These are phyloP conservation scores for Lophotis ruficrista DNA, from an alignment of 2,113 vertebrate species.

Conservation along the genomic window DNA sequence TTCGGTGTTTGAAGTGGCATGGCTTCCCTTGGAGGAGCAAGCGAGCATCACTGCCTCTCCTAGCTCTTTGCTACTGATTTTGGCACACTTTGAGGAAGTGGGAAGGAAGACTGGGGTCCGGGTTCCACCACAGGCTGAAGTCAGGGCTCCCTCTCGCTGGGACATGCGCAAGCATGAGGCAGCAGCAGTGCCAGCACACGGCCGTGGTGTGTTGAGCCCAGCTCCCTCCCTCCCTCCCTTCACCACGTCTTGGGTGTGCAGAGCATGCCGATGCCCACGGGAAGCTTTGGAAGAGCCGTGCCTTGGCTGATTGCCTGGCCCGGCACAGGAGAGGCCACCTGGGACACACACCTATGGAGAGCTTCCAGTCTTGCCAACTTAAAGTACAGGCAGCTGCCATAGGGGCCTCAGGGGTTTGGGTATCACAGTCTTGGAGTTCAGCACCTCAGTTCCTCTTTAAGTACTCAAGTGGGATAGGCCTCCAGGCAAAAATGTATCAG, in stretches of 20 bases:
- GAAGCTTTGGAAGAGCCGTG: neutral
- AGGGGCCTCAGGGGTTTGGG: conserved; percentile 31
- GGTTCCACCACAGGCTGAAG: neutral
- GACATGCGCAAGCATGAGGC: rapidly evolving
- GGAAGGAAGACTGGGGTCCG: neutral
- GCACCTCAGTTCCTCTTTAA: conserved; percentile 22
- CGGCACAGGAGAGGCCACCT: neutral
- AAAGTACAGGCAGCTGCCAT: conserved; percentile 14
- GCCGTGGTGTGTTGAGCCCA: rapidly evolving
- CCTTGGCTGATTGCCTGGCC: neutral
- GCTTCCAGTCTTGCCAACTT: neutral
- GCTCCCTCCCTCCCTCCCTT: neutral
- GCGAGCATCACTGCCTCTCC: rapidly evolving
- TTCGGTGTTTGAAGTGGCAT: neutral
- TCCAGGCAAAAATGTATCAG: conserved; percentile 41
- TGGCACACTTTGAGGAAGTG: neutral
- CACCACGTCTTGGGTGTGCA: rapidly evolving
- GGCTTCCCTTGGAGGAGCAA: neutral
- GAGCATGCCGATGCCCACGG: neutral
- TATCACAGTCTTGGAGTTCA: conserved; percentile 35
- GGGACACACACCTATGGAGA: neutral
- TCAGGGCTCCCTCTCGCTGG: neutral
- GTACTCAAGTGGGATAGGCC: neutral
- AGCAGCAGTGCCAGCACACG: neutral
- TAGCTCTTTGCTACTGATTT: neutral